A percentile compares a stretch with the other conserved stretches of the same genome.
phyloP scores from a whole-genome alignment of 1,140 invertebrate species.

The Capitella teleta region DNA sequence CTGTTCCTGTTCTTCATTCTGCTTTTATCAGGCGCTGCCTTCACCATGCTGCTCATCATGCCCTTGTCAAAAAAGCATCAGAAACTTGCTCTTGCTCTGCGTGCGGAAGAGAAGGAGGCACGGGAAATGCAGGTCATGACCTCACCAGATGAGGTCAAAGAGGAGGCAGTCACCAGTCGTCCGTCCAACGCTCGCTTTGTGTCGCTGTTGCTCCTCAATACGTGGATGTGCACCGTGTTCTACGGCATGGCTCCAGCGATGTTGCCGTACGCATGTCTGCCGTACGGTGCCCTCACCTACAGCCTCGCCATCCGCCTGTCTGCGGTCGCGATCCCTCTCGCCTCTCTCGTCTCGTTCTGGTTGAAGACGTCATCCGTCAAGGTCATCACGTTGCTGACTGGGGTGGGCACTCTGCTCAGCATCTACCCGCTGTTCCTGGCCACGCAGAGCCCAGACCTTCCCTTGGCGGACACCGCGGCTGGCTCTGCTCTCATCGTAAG shows the following conservation, averaged over 20 bases:
- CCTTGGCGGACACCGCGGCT: no score
- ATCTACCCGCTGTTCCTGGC: constrained; percentile 60
- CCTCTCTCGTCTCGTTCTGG: constrained; percentile 69
- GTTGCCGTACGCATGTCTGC: constrained; percentile 75
- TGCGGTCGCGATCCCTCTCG: constrained; percentile 69
- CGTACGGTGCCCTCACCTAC: constrained; percentile 66
- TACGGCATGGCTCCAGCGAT: constrained; percentile 70
- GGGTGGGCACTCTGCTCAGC: constrained; percentile 47
- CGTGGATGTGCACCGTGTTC: constrained; percentile 26
- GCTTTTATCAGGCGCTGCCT: constrained; percentile 1
- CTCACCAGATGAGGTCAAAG: not conserved
- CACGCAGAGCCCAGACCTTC: constrained; percentile 60
- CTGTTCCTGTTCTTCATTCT: not conserved
- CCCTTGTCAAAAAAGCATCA: no score
- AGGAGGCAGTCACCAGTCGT: not conserved
- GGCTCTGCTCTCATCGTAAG: no score
- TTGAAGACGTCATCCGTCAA: constrained; percentile 51
- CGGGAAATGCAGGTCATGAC: not conserved
- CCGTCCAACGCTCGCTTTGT: not conserved
- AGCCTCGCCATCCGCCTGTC: constrained; percentile 68
- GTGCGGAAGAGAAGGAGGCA: not conserved
- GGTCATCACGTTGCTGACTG: constrained; percentile 48
- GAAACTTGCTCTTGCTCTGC: not conserved
- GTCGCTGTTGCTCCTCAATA: constrained; percentile 22
- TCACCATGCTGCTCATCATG: not conserved